Evolutionary conservation across 2,888 invertebrate genomes (phyloP).

Genomic region (Acholoe squamosa): DNA sequence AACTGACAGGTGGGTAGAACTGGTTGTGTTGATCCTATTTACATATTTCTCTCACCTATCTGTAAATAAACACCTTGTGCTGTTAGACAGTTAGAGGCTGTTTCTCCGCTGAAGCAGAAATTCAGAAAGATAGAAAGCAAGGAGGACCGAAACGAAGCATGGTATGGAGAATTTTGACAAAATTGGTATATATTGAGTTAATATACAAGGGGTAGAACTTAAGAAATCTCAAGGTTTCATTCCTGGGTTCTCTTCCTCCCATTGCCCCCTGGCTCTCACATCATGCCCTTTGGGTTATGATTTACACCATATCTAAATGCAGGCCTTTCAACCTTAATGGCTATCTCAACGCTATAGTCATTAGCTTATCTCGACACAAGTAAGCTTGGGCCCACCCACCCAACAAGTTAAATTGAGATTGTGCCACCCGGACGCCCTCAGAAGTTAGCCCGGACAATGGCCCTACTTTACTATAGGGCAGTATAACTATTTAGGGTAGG

Average conservation of each 20-base stretch:
- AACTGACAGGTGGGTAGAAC: too few species aligned
- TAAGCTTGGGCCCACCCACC: background rate
- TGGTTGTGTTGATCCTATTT: too few species aligned
- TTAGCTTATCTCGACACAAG: conserved; percentile 6
- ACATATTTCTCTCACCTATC: too few species aligned
- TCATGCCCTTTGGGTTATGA: background rate
- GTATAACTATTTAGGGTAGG: background rate
- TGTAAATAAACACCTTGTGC: too few species aligned
- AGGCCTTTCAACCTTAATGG: background rate
- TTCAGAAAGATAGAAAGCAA: too few species aligned
- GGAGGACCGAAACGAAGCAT: too few species aligned
- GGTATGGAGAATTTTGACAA: too few species aligned
- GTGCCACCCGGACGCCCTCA: background rate
- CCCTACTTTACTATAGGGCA: conserved; percentile 1
- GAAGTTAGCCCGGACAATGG: background rate
- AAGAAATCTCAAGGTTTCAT: too few species aligned
- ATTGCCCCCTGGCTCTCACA: background rate
- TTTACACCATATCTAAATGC: background rate
- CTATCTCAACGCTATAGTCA: background rate
- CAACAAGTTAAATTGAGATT: background rate
- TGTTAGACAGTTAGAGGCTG: too few species aligned
- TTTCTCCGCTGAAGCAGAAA: too few species aligned
- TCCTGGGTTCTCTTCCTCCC: background rate
- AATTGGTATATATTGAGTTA: too few species aligned
- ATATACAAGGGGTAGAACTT: too few species aligned